Evolutionary conservation across 2,888 invertebrate genomes (phyloP).

Genomic region (Brenthis ino): DNA sequence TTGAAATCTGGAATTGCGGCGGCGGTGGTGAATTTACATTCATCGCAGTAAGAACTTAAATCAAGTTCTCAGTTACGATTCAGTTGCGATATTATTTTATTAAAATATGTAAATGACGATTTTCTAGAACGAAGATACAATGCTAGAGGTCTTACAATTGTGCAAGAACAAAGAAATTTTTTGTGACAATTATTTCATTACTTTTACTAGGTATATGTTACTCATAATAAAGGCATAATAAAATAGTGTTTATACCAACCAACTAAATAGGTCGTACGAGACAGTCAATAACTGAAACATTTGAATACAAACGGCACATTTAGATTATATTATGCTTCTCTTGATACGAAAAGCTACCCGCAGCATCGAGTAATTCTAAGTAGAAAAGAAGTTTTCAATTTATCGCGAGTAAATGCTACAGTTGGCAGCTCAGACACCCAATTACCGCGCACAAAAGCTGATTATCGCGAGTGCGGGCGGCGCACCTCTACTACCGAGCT

Average conservation of each 20-base stretch:
- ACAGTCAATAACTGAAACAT: no score
- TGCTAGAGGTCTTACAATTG: constrained; percentile 74
- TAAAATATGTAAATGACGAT: constrained; percentile 81
- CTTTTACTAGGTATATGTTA: neutral
- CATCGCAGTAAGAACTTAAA: constrained; percentile 83
- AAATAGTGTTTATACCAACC: neutral
- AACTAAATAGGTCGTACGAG: no score
- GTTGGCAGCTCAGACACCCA: constrained; percentile 82
- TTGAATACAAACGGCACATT: no score
- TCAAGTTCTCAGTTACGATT: constrained; percentile 82
- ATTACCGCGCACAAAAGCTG: constrained; percentile 81
- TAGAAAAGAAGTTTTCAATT: constrained; percentile 80
- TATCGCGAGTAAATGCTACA: constrained; percentile 80
- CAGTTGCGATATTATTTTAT: constrained; percentile 83
- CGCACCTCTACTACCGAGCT: constrained; percentile 19
- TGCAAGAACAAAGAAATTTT: constrained; percentile 26
- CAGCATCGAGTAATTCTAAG: constrained; percentile 70
- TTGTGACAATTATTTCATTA: constrained; percentile 2
- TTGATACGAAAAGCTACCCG: constrained; percentile 57
- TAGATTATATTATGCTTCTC: no score
- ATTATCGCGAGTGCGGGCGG: constrained; percentile 71
- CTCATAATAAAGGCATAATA: neutral
- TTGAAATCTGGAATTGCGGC: constrained; percentile 82
- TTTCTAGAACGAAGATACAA: constrained; percentile 71
- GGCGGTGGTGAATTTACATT: constrained; percentile 80